These are phyloP conservation scores for Myrmecophaga tridactyla DNA, from an alignment of 2,113 vertebrate genomes.

Conservation along the genomic window DNA sequence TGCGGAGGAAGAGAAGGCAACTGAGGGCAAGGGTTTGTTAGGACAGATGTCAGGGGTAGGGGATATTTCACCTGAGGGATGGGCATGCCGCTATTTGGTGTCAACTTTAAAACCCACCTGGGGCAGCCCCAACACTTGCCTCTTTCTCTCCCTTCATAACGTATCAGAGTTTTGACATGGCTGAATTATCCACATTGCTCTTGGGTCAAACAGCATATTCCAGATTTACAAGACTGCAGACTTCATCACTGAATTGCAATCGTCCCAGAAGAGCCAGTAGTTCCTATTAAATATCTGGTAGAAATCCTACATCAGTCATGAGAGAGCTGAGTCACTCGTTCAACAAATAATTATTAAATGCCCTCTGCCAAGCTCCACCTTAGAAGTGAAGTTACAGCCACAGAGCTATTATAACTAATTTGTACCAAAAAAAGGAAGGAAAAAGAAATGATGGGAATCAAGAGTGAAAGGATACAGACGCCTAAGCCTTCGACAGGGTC, in stretches of 20 bases:
- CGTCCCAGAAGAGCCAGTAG: accelerated
- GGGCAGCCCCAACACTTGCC: no score
- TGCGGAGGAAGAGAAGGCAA: not conserved
- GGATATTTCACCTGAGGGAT: not conserved
- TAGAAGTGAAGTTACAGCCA: not conserved
- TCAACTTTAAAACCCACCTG: not conserved
- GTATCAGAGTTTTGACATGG: not conserved
- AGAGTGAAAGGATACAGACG: not conserved
- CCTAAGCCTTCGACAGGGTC: not conserved
- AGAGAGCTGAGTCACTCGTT: not conserved
- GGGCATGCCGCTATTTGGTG: no score
- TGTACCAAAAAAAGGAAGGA: not conserved
- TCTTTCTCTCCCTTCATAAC: no score
- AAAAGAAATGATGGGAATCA: not conserved
- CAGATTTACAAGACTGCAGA: not conserved
- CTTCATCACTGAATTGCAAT: not conserved
- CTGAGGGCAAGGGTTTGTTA: not conserved
- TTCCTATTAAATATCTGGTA: accelerated
- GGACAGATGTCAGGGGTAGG: no score
- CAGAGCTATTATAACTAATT: not conserved
- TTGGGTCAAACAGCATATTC: not conserved
- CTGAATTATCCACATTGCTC: not conserved
- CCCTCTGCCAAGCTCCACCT: no score
- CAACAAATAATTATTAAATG: no score
- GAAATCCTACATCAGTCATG: not conserved